Percentiles rank a stretch among this genome's conserved stretches.
Evolutionary conservation across 2,888 invertebrate genomes (phyloP).

Genomic region (Eulithis testata): DNA sequence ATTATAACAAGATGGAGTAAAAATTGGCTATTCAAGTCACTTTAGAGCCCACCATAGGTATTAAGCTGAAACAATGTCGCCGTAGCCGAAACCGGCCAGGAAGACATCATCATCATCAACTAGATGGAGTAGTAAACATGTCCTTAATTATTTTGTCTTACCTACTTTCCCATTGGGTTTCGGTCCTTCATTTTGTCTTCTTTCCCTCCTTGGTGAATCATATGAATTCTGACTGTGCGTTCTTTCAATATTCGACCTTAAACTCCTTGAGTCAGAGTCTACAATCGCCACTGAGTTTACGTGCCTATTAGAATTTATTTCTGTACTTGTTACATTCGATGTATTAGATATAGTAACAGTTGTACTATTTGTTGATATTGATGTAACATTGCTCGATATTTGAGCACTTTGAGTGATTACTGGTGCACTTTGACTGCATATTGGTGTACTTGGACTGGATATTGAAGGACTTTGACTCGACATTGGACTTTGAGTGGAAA

Average conservation of each 20-base stretch:
- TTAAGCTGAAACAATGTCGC: no score
- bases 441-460: slow-evolving; percentile 16
- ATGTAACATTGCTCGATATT: slow-evolving; percentile 18
- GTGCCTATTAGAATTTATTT: slow-evolving; percentile 8
- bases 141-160: slow-evolving; percentile 44
- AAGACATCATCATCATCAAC: no score
- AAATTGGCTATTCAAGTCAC: no score
- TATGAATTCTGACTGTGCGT: slow-evolving; percentile 72
- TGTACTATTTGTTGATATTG: slow-evolving; percentile 19
- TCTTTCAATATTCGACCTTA: slow-evolving; percentile 63
- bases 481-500: slow-evolving; percentile 19
- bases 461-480: slow-evolving; percentile 20
- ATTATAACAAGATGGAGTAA: no score
- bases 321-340: slow-evolving; percentile 18
- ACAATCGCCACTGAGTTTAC: slow-evolving; percentile 28
- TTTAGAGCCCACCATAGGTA: no score
- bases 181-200: slow-evolving; percentile 57
- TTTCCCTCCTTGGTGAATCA: slow-evolving; percentile 61
- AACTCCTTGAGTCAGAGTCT: slow-evolving; percentile 45
- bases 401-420: not conserved
- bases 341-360: not conserved
- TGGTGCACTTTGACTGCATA: slow-evolving; percentile 21
- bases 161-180: slow-evolving; percentile 66
- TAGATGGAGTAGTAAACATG: no score
- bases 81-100: no score